Conservation (phyloP, 2,797 vertebrate species). For the Hydrocynus forskahlii region DNA sequence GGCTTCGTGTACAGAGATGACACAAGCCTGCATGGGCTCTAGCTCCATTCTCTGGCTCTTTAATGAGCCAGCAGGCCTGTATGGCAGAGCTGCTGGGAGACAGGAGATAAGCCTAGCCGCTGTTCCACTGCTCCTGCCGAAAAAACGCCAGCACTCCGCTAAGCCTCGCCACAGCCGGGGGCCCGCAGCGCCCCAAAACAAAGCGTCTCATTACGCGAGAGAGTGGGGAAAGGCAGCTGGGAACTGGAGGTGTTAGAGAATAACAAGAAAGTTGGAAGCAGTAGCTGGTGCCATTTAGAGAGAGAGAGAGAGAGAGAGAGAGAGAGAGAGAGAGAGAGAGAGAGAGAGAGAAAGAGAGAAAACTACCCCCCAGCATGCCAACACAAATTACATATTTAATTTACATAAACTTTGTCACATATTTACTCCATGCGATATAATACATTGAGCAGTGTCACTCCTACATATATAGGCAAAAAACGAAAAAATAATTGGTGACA, state of each 20-base stretch:
- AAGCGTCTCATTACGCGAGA: slow-evolving; percentile 73
- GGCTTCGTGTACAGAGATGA: slow-evolving; percentile 40
- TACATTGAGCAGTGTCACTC: too few relatives aligned
- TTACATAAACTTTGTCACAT: too few relatives aligned
- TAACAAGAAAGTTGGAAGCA: slow-evolving; percentile 37
- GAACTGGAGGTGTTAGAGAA: slow-evolving; percentile 42
- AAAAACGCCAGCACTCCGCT: slow-evolving; percentile 72
- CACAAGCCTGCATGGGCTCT: slow-evolving; percentile 59
- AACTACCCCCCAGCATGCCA: too few relatives aligned
- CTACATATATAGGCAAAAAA: too few relatives aligned
- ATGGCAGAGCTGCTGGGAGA: slow-evolving; percentile 78
- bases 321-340: neutral
- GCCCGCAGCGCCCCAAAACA: slow-evolving; percentile 70
- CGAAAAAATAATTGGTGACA: too few relatives aligned
- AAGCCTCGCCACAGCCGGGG: slow-evolving; percentile 71
- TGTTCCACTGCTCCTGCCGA: slow-evolving; percentile 71
- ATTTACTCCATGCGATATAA: too few relatives aligned
- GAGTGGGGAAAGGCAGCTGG: slow-evolving; percentile 20
- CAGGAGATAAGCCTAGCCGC: slow-evolving; percentile 78
- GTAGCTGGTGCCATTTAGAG: slow-evolving; percentile 37
- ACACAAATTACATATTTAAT: too few relatives aligned
- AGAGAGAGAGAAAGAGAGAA: neutral
- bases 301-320: neutral
- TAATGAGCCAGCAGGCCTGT: slow-evolving; percentile 81
- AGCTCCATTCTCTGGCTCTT: slow-evolving; percentile 73